Percentiles rank a stretch among this genome's conserved stretches.
Evolutionary conservation across 2,888 invertebrate genomes (phyloP).

Genomic region (Yponomeuta evonymella): DNA sequence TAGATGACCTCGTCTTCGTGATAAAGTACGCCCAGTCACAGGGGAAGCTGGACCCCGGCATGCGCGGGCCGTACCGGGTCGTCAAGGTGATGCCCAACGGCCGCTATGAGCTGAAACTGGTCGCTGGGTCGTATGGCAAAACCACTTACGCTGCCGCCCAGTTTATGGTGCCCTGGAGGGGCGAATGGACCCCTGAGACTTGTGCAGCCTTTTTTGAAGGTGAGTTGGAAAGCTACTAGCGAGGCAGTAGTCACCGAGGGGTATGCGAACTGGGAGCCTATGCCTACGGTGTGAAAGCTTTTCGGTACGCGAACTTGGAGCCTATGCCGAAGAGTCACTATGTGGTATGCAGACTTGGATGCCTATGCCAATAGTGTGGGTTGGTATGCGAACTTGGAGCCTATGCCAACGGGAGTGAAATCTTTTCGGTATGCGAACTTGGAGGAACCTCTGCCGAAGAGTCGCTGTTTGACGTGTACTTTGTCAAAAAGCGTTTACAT

Average conservation of each 20-base stretch:
- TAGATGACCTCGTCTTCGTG: constrained; percentile 17
- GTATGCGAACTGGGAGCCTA: background rate
- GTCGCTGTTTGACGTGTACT: too few species aligned
- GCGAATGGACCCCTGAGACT: constrained; percentile 18
- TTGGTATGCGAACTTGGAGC: background rate
- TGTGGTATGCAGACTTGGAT: background rate
- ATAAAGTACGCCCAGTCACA: constrained; percentile 18
- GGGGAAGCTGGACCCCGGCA: constrained; percentile 19
- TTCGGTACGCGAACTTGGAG: background rate
- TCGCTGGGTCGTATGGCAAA: constrained; percentile 19
- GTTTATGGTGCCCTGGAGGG: constrained; percentile 24
- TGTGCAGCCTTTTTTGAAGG: constrained; percentile 12
- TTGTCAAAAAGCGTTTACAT: too few species aligned
- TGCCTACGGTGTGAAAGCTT: background rate
- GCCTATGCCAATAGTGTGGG: background rate
- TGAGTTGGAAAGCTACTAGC: background rate
- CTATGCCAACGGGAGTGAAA: background rate
- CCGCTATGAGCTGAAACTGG: constrained; percentile 19
- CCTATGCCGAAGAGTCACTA: constrained; percentile 5
- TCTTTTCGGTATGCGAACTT: too few species aligned
- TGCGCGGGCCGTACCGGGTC: constrained; percentile 21
- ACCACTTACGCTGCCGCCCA: constrained; percentile 21
- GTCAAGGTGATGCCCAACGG: constrained; percentile 16
- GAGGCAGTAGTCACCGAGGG: background rate
- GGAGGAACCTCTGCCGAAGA: too few species aligned